phyloP scores from a whole-genome alignment of 2,797 vertebrate genomes.

The Xenops minutus region DNA sequence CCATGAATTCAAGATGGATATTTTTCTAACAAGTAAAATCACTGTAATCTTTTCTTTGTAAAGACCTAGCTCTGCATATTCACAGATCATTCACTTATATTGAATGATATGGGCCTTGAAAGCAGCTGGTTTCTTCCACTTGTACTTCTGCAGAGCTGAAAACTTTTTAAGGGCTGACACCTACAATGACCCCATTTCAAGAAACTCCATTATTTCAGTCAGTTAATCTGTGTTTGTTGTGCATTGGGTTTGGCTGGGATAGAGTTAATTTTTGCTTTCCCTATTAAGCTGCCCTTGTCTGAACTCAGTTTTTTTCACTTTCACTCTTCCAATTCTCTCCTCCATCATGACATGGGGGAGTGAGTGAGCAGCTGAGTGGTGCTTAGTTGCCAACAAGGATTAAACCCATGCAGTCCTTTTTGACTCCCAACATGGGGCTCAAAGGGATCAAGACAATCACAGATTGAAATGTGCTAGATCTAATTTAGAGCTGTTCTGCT shows the following conservation, averaged over 20 bases:
- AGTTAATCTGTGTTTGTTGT: not conserved
- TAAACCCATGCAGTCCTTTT: not conserved
- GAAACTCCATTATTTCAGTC: not conserved
- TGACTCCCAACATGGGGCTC: not conserved
- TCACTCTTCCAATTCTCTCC: not conserved
- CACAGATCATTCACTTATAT: not conserved
- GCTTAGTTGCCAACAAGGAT: not conserved
- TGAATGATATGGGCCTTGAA: not conserved
- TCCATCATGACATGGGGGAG: not conserved
- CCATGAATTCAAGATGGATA: not conserved
- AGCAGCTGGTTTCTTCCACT: not conserved
- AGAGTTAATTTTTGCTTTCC: not conserved
- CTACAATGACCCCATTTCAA: not conserved
- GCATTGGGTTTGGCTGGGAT: not conserved
- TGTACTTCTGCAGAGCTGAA: not conserved
- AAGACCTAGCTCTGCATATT: not conserved
- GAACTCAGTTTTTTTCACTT: not conserved
- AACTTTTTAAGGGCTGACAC: not conserved
- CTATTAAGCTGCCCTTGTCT: not conserved
- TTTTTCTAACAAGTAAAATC: not conserved
- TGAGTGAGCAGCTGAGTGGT: fast-evolving
- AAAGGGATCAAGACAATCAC: not conserved
- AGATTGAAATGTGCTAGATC: not conserved
- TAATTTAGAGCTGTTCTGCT: not conserved
- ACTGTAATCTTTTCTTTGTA: not conserved